Evolutionary conservation across 2,113 vertebrate genomes (phyloP).

Genomic region (Stictonetta naevosa): DNA sequence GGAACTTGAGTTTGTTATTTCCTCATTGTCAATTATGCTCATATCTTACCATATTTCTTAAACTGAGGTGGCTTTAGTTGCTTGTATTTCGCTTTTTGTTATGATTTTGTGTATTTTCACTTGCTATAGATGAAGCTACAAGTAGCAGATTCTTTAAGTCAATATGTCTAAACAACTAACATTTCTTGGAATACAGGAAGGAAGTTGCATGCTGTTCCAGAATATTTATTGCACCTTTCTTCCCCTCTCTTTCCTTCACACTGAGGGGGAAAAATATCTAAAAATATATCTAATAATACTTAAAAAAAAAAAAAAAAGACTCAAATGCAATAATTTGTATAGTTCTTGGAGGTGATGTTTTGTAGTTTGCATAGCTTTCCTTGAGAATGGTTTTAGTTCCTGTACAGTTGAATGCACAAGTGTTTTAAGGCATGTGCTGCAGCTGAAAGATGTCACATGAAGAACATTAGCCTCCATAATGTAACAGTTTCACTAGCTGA

Average conservation of each 20-base stretch:
- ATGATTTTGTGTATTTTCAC: not conserved
- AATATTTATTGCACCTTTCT: not conserved
- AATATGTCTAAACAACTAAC: not conserved
- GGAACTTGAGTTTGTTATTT: not conserved
- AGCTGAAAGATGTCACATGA: not conserved
- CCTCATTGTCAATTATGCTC: not conserved
- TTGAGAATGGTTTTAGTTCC: not conserved
- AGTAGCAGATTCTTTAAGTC: not conserved
- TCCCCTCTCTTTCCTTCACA: not conserved
- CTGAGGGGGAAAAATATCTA: not conserved
- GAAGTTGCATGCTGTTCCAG: not conserved
- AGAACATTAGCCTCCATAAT: not conserved
- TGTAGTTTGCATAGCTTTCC: not conserved
- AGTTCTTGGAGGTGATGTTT: not conserved
- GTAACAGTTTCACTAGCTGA: conserved; percentile 27
- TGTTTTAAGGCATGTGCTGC: not conserved
- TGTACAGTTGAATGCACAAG: not conserved
- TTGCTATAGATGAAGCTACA: not conserved
- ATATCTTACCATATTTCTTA: not conserved
- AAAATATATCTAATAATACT: not conserved
- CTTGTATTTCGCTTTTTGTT: not conserved
- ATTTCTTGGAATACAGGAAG: not conserved
- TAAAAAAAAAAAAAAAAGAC: not conserved
- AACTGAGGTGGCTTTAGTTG: not conserved
- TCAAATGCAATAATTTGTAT: not conserved